Percentiles rank a stretch among this genome's conserved stretches.
Evolutionary conservation across 2,888 invertebrate genomes (phyloP).

Genomic region (Cloeon dipterum): DNA sequence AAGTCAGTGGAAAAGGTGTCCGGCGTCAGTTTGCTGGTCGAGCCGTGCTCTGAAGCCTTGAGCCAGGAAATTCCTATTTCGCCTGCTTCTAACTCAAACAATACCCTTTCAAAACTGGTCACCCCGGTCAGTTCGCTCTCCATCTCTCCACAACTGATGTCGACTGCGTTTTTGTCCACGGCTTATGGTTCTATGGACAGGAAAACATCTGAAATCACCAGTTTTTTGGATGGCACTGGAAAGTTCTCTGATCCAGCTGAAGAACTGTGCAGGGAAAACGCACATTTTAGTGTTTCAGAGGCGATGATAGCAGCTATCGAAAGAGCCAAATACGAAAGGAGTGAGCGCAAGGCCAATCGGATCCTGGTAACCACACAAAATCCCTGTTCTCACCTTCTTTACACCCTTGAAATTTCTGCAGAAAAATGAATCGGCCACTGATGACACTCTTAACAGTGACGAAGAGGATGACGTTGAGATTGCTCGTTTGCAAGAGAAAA

Average conservation of each 20-base stretch:
- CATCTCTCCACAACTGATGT: neutral
- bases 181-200: neutral
- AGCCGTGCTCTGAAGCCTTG: no score
- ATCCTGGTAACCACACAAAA: conserved; percentile 20
- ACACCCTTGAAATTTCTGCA: conserved; percentile 1
- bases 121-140: neutral
- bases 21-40: no score
- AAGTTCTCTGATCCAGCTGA: conserved; percentile 46
- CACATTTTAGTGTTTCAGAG: conserved; percentile 65
- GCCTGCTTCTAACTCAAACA: no score
- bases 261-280: conserved; percentile 62
- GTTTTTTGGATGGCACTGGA: conserved; percentile 40
- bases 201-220: conserved; percentile 16
- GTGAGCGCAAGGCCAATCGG: neutral
- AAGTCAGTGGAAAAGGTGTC: no score
- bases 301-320: conserved; percentile 65
- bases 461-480: conserved; percentile 44
- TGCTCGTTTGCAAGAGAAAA: conserved; percentile 33
- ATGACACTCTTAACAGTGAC: conserved; percentile 16
- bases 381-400: neutral
- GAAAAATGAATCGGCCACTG: conserved; percentile 12
- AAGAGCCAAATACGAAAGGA: conserved; percentile 5
- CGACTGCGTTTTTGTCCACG: neutral
- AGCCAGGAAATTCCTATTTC: no score
- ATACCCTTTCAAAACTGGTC: no score